These are phyloP conservation scores for Phymastichus coffea DNA, from an alignment of 1,140 invertebrate genomes.

Conservation along the genomic window DNA sequence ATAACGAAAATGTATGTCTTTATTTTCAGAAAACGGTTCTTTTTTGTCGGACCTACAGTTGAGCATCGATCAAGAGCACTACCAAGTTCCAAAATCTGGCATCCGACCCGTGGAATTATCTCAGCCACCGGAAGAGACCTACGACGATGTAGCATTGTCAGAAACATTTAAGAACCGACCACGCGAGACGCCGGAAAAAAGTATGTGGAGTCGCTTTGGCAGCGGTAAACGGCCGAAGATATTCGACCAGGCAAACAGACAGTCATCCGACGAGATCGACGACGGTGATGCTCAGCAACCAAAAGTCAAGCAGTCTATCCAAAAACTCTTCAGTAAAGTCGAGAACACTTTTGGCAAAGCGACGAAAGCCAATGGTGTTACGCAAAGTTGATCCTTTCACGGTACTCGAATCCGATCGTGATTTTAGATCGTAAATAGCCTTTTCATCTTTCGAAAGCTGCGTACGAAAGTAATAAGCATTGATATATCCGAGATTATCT, in stretches of 20 bases:
- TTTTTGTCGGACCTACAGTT: constrained; percentile 12
- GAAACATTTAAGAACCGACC: constrained; percentile 35
- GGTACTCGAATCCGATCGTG: too few relatives aligned
- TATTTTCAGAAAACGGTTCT: constrained; percentile 7
- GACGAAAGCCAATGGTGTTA: constrained; percentile 16
- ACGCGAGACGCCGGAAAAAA: constrained; percentile 35
- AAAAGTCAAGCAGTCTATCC: constrained; percentile 42
- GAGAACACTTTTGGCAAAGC: constrained; percentile 44
- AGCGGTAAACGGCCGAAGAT: constrained; percentile 32
- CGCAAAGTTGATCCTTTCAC: background rate
- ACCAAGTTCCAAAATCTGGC: constrained; percentile 40
- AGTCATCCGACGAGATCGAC: constrained; percentile 12
- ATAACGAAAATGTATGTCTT: too few relatives aligned
- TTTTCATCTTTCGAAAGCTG: too few relatives aligned
- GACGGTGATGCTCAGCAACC: background rate
- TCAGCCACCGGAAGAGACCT: constrained; percentile 34
- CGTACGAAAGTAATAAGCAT: too few relatives aligned
- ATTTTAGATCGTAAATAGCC: too few relatives aligned
- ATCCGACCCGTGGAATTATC: constrained; percentile 3
- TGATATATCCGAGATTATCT: too few relatives aligned
- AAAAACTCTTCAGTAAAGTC: constrained; percentile 47
- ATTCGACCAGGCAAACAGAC: constrained; percentile 11
- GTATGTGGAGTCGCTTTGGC: constrained; percentile 42
- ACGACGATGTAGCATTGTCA: constrained; percentile 44
- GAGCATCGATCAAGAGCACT: constrained; percentile 36